Conservation (phyloP, 2,797 vertebrate genomes). For the Dicrostonyx torquatus region DNA sequence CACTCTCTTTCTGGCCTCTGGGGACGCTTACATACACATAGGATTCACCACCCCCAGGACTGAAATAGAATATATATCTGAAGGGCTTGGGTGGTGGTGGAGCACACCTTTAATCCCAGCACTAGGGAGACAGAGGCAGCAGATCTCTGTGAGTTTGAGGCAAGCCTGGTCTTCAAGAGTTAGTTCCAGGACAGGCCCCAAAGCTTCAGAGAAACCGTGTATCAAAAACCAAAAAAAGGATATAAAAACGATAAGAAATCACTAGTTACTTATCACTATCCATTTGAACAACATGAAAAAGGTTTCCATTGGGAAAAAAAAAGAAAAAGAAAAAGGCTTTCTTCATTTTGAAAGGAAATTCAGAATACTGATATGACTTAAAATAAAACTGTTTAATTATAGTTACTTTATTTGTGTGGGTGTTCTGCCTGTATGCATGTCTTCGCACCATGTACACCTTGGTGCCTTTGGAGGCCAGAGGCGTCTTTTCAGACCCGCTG, state of each 20-base stretch:
- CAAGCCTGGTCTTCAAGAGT: no score
- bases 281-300: background rate
- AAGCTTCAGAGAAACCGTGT: no score
- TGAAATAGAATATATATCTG: background rate
- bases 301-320: no score
- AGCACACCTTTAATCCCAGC: no score
- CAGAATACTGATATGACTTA: background rate
- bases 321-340: no score
- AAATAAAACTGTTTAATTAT: background rate
- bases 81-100: no score
- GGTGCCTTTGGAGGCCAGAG: background rate
- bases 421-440: no score
- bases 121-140: no score
- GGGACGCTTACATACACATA: background rate
- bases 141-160: no score
- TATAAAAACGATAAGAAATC: background rate
- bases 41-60: background rate
- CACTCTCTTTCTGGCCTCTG: background rate
- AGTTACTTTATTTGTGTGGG: background rate
- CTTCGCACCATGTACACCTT: background rate
- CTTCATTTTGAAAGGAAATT: background rate
- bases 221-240: no score
- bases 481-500: background rate
- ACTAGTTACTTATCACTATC: background rate
- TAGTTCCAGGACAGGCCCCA: no score